These are phyloP conservation scores for Theocolax elegans DNA, from an alignment of 1,140 invertebrate species.

Conservation along the genomic window DNA sequence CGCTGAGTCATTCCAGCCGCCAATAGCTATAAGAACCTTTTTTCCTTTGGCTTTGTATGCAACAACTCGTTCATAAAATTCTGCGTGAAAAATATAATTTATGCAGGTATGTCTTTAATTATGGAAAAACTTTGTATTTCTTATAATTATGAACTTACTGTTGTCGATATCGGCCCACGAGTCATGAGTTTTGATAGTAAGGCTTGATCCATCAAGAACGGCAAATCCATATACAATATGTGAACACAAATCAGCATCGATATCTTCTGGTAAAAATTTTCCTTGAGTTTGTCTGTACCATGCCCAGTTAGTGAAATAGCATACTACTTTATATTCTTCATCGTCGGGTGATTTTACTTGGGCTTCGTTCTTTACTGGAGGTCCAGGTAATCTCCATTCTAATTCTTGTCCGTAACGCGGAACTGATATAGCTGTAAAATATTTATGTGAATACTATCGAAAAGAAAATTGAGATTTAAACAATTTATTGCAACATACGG, in stretches of 20 bases:
- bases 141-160: conserved; percentile 57
- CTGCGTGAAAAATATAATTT: conserved; percentile 53
- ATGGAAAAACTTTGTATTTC: too few relatives aligned
- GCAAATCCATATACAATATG: conserved; percentile 79
- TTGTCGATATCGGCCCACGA: conserved; percentile 74
- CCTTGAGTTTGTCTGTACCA: conserved; percentile 72
- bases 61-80: conserved; percentile 71
- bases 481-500: too few relatives aligned
- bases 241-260: conserved; percentile 75
- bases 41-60: conserved; percentile 68
- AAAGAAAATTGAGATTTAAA: too few relatives aligned
- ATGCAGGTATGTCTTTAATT: too few relatives aligned
- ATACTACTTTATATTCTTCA: conserved; percentile 70
- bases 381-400: conserved; percentile 45
- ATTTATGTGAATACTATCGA: too few relatives aligned
- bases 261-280: conserved; percentile 71
- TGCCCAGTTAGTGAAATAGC: conserved; percentile 76
- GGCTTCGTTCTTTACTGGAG: background rate
- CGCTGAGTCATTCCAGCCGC: conserved; percentile 74
- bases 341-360: background rate
- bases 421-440: conserved; percentile 51
- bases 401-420: conserved; percentile 53
- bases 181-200: conserved; percentile 72
- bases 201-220: conserved; percentile 67
- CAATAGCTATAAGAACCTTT: conserved; percentile 73